Evolutionary conservation across 2,797 vertebrate genomes (phyloP), one percentile per base, ranked within the genome.

Genomic region (Cryptoprocta ferox): DNA sequence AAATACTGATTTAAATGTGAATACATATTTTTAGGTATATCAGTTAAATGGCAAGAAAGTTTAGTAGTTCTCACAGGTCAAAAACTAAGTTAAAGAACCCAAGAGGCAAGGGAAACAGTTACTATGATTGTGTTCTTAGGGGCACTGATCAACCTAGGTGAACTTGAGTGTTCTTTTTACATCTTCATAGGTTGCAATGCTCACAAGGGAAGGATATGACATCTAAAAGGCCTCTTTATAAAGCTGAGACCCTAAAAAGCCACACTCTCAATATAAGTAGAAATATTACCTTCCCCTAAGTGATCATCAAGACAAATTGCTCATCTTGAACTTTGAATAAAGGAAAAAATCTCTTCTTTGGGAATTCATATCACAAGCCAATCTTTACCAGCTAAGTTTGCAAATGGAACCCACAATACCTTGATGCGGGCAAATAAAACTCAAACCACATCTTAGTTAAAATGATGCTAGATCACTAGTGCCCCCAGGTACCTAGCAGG

Each of bases 151-250:
- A 93, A 61, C 21, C 19, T 59, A 50, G 39, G 32, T 79, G 30
- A 73, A 88, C 24, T 66, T 79, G 32, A 48, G 10, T 83, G 87
- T 93, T 19, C 45, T 85, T 89, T 95, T 91, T 50, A 91, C 21
- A 63, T 48, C 16, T 70, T 66, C 42, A 87, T 19, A 37, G 18
- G 18, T 95, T 56, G 73, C 26, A 80, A 39, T 35, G 30, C 14
- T 61, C 39, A 73, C 35, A 48, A 68, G 21, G 42, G 30, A 88
- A 84, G n/a, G 48, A 78, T 6, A 61, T 68, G 37, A 39, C 24
- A 35, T 95, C 18, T 87, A 35, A 80, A 78, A 63, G 7, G 19
- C 6, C n/a, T 93, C n/a, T 91, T n/a, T 14, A 30, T 75, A 61
- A 71, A 85, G 32, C 19, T 91, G 21, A 59, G 50, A 70, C n/a